Base-by-base conservation (phyloP, 2,888 invertebrate genomes). In the Drosophila melanosoma region DNA sequence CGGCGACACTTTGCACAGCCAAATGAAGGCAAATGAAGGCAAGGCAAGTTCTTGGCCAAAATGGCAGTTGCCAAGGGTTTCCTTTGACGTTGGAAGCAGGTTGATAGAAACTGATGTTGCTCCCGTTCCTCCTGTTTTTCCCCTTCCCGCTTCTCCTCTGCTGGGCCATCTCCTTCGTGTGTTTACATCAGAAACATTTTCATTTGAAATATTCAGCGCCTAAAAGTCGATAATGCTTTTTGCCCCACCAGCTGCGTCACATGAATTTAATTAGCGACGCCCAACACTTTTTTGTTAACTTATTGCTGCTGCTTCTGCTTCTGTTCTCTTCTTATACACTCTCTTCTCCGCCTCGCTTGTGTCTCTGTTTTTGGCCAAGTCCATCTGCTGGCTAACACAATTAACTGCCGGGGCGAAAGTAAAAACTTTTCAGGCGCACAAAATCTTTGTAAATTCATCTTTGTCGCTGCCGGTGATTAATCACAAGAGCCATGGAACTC, bases 361-460 rank as follows among this genome's bases (percentile, higher is more conserved):
- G 45, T 23, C 42, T 29, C 29, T 26, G 54, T 17, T 29, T 56
- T 56, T 56, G 57, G 54, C 69, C 60, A 70, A 75, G 75, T 86
- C 83, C 89, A 81, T 87, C 81, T 74, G 77, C 78, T 74, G 76
- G 76, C 81, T 87, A 89, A 87, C 88, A 82, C 90, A 87, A 87
- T 87, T 87, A 87, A 87, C 89, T 83, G 88, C 75, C 72, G 71
- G 51, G 62, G 69, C 65, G 69, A 83, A 83, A 80, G 81, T 89
- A 77, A 81, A 88, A 90, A 88, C 85, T 90, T 84, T 85, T 64
- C 67, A 57, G 64, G 56, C 62, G 62, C 40, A 69, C 87, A 70
- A 90, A 90, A 89, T 89, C 86, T 90, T 89, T 83, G 89, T 89
- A 77, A 86, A 87, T 90, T 87, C 87, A 90, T 87, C 87, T 87